phyloP scores from a whole-genome alignment of 2,888 invertebrate species.

The Cancer borealis region DNA sequence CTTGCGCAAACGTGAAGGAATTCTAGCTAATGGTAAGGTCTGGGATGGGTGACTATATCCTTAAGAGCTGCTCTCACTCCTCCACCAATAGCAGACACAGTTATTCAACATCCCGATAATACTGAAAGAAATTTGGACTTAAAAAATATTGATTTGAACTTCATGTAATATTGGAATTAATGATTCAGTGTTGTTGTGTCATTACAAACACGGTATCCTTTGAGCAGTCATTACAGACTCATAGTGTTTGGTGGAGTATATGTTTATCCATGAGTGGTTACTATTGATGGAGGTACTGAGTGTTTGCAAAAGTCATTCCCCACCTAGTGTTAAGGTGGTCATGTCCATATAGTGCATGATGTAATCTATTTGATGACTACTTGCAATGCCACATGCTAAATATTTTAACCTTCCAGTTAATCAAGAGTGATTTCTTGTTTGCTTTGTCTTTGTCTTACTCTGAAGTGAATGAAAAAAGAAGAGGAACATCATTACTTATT shows the following conservation, averaged over 20 bases:
- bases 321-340: not conserved
- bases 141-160: not conserved
- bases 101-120: not conserved
- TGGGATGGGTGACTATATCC: not conserved
- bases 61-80: constrained; percentile 23
- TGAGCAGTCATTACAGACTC: not conserved
- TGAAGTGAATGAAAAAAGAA: not conserved
- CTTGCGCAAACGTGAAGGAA: constrained; percentile 67
- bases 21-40: constrained; percentile 62
- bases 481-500: not conserved
- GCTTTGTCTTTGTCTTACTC: not conserved
- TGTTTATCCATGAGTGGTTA: not conserved
- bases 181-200: not conserved
- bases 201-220: not conserved
- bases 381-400: not conserved
- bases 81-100: not conserved
- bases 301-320: not conserved
- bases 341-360: not conserved
- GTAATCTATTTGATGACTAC: not conserved
- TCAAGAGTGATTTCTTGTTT: not conserved
- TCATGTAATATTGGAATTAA: not conserved
- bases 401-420: not conserved
- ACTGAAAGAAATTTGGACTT: not conserved
- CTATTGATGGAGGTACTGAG: not conserved
- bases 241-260: not conserved